Conservation (phyloP, 2,888 invertebrate genomes). For the Creontiades dilutus region DNA sequence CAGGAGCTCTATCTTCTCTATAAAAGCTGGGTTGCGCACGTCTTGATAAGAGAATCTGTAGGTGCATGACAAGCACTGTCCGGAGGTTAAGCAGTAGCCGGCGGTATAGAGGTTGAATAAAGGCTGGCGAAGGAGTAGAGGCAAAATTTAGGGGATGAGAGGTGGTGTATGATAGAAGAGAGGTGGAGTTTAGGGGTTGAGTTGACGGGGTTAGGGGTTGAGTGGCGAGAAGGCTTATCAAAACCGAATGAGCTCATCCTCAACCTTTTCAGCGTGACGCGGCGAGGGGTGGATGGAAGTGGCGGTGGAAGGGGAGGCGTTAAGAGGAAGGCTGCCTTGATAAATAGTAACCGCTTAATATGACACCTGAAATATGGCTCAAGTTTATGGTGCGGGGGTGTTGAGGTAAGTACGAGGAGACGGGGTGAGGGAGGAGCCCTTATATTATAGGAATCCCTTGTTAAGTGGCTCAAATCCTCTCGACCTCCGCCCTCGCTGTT, state of each 20-base stretch:
- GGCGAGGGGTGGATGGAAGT: not conserved
- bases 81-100: too few relatives aligned
- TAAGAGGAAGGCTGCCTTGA: constrained; percentile 29
- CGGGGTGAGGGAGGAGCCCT: constrained; percentile 43
- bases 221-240: constrained; percentile 54
- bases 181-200: not conserved
- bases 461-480: constrained; percentile 64
- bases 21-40: too few relatives aligned
- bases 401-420: not conserved
- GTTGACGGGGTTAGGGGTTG: not conserved
- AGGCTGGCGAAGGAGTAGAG: too few relatives aligned
- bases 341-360: constrained; percentile 69
- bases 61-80: too few relatives aligned
- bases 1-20: too few relatives aligned
- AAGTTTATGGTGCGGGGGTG: constrained; percentile 46
- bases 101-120: too few relatives aligned
- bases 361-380: constrained; percentile 70
- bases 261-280: constrained; percentile 31
- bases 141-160: too few relatives aligned
- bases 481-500: not conserved
- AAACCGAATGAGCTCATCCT: constrained; percentile 62
- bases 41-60: too few relatives aligned
- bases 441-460: constrained; percentile 68
- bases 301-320: not conserved
- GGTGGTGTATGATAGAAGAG: not conserved